A percentile compares a stretch with the other conserved stretches of the same genome.
Evolutionary conservation across 2,113 vertebrate genomes (phyloP).

Genomic region (Orientallactaga bullata): DNA sequence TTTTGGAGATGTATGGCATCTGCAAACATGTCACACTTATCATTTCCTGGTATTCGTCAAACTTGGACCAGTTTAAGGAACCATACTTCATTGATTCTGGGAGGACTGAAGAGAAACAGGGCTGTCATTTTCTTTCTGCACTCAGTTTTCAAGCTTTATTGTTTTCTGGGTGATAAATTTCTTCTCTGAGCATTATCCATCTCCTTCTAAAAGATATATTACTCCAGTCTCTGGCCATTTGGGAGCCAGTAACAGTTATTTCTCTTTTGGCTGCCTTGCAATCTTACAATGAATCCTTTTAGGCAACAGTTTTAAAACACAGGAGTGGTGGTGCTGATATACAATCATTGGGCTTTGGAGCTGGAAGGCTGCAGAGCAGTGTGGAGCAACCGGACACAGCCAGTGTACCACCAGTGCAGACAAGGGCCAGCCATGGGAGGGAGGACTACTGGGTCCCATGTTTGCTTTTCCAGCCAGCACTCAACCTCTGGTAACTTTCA

Average conservation of each 20-base stretch:
- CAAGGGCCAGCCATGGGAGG: background rate
- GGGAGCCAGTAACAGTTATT: constrained; percentile 59
- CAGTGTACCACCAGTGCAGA: background rate
- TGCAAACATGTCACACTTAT: constrained; percentile 18
- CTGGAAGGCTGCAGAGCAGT: background rate
- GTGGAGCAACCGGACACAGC: background rate
- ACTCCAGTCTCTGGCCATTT: constrained; percentile 42
- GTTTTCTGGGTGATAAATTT: constrained; percentile 68
- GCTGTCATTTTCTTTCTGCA: background rate
- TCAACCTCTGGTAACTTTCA: background rate
- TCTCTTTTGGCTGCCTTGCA: constrained; percentile 21
- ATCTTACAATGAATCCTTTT: constrained; percentile 63
- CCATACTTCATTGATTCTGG: constrained; percentile 56
- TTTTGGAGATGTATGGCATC: background rate
- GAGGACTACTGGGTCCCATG: background rate
- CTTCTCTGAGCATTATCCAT: constrained; percentile 63
- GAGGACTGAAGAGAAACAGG: constrained; percentile 47
- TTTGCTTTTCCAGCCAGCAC: constrained; percentile 9
- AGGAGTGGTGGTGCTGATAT: background rate
- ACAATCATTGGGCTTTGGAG: background rate
- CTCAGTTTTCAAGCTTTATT: constrained; percentile 69
- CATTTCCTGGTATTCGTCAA: constrained; percentile 44
- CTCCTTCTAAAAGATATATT: constrained; percentile 67
- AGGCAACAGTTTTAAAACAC: constrained; percentile 37
- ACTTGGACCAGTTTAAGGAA: constrained; percentile 58